Base-by-base conservation (phyloP, 2,113 vertebrate species). In the Panthera tigris region DNA sequence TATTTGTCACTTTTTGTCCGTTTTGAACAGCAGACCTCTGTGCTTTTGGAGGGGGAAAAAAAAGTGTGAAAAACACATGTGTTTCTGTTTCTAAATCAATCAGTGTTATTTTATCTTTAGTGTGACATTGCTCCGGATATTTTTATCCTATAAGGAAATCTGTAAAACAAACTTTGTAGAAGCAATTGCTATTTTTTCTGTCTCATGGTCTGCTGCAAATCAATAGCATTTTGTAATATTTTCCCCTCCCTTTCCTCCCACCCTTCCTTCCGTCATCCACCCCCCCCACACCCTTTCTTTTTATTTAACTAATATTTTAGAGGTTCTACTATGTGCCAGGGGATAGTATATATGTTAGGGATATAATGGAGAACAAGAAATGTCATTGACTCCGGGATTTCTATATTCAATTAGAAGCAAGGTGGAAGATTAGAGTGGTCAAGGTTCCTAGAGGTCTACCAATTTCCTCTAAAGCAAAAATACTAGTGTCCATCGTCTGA, bases 121-220 rank as follows among this genome's bases (percentile, higher is more conserved):
- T 87, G 39, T n/a, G n/a, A 66, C 83, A 6, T 80, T 88, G 27
- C 27, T 88, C 94, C 61, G 41, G 33, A 74, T n/a, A 63, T 21
- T 85, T 80, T 81, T 39, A n/a, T 81, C 14, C 45, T 73, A 16
- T 83, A 27, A 84, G 79, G 23, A 95, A 7, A 92, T 61, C 39
- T 93, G 85, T 83, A 90, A 87, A 78, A 11, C 31, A 92, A 86
- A 90, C 48, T 83, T 76, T 65, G 48, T 69, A 80, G 45, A 81
- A 94, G 21, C 12, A 73, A 57, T 50, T 78, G 36, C 69, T 57
- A 48, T 55, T 69, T 95, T 89, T 48, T 69, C 7, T 52, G 2
- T 74, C 8, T 85, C 41, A 50, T 14, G 5, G 1, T 88, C 36
- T 92, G 6, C 61, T 93, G 48, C 13, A 96, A 86, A 50, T 15